Evolutionary conservation across 2,113 vertebrate genomes (phyloP), one percentile per base, ranked within the genome.

Genomic region (Catagonus wagneri): DNA sequence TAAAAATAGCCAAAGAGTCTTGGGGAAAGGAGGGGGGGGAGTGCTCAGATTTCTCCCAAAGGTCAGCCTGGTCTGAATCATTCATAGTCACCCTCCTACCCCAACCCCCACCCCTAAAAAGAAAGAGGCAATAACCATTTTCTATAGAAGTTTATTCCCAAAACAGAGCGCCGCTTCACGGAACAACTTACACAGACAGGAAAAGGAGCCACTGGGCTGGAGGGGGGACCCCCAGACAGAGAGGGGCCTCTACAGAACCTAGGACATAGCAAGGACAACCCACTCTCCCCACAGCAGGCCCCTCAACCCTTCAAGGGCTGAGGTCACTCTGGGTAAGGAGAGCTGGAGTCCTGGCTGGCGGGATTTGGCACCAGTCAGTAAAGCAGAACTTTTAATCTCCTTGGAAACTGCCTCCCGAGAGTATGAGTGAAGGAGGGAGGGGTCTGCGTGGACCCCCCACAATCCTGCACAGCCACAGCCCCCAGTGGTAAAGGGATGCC

Each of bases 141-240:
- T 98, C 95, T 98, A 98, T 98, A 98, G 98, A 98, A 97, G 98
- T 99, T 99, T 99, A 99, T 99, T 99, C 98, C 97, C 98, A 98
- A 98, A 98, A 98, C 98, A 98, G 98, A 98, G 95, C 94, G 96
- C 13, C 97, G 98, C 98, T 98, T 98, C 98, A 98, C 98, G 97
- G 96, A 98, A 98, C 98, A 98, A 98, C 98, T 98, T 98, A 99
- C 98, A 99, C 97, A 98, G 98, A 98, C 93, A 58, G 90, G 95
- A 91, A 90, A 95, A 65, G 81, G 97, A 92, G 79, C 76, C 34
- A 69, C 61, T 79, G 94, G 92, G 94, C 83, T 96, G 60, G 34
- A 79, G 83, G 44, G 65, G 93, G 16, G 32, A 71, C 79, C 79
- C 83, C 76, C 65, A 34, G 61, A 95, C 65, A 34, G 61, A 95